phyloP scores from a whole-genome alignment of 2,113 vertebrate species.

The Phylloscopus whistleri region DNA sequence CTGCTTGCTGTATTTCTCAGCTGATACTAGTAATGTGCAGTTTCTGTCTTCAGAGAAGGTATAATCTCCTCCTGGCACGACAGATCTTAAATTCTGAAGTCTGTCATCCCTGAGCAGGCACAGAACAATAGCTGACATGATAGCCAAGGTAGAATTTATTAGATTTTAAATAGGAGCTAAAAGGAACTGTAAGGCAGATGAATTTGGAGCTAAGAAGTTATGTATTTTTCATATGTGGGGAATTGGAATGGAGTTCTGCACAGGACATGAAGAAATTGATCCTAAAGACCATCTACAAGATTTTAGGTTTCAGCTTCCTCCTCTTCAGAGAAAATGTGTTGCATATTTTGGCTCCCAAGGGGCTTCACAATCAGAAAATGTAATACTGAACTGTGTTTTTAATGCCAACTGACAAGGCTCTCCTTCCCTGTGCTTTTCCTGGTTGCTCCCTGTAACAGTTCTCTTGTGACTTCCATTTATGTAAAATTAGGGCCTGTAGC shows the following conservation, averaged over 20 bases:
- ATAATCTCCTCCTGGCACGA: neutral
- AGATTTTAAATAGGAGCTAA: neutral
- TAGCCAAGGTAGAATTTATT: neutral
- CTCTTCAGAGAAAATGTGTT: neutral
- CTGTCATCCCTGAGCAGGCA: neutral
- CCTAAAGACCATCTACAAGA: neutral
- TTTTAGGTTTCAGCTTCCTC: neutral
- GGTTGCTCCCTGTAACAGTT: neutral
- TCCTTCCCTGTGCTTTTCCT: neutral
- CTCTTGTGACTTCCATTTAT: constrained; percentile 27
- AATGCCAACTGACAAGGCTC: accelerated
- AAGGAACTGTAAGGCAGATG: neutral
- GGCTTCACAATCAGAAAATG: neutral
- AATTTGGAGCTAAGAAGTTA: neutral
- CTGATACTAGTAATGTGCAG: neutral
- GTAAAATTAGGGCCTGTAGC: constrained; percentile 36
- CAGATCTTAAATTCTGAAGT: neutral
- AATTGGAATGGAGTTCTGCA: neutral
- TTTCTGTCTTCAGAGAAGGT: neutral
- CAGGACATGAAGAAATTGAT: neutral
- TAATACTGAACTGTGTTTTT: neutral
- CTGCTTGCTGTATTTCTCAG: neutral
- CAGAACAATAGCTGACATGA: neutral
- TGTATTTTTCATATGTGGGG: constrained; percentile 6
- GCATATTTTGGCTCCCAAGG: neutral